These are phyloP conservation scores for Epinephelus malabaricus DNA, from an alignment of 2,797 vertebrate species.

Conservation along the genomic window DNA sequence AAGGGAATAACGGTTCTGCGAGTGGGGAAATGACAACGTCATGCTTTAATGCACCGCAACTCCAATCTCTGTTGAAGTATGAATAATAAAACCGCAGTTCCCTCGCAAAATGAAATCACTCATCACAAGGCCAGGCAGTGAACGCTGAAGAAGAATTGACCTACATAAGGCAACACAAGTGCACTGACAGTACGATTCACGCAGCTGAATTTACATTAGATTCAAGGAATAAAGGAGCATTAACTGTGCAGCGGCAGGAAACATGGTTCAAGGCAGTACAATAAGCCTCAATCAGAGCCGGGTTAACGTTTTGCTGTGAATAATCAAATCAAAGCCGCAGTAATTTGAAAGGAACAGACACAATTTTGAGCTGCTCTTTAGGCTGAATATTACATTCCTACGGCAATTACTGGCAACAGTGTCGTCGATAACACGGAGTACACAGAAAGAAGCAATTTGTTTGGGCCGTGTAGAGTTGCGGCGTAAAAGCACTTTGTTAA, in stretches of 20 bases:
- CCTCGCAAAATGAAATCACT: constrained; percentile 79
- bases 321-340: constrained; percentile 76
- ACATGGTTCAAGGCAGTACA: constrained; percentile 52
- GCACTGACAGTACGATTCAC: constrained; percentile 56
- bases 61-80: constrained; percentile 73
- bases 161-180: constrained; percentile 78
- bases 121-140: constrained; percentile 72
- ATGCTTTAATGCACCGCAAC: constrained; percentile 78
- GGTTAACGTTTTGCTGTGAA: constrained; percentile 60
- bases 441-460: constrained; percentile 69
- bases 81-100: constrained; percentile 80
- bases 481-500: constrained; percentile 61
- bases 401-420: constrained; percentile 67
- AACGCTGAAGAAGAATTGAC: constrained; percentile 74
- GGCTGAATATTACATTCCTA: constrained; percentile 65
- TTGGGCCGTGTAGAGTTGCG: constrained; percentile 20
- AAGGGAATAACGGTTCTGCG: constrained; percentile 65
- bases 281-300: constrained; percentile 60
- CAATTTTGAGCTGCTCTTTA: constrained; percentile 69
- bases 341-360: constrained; percentile 69
- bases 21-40: constrained; percentile 69
- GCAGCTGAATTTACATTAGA: constrained; percentile 69
- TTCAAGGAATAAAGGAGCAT: constrained; percentile 52
- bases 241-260: constrained; percentile 23
- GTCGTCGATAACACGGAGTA: constrained; percentile 52